These are phyloP conservation scores for Eremophila alpestris DNA, from an alignment of 2,797 vertebrate species.

Conservation along the genomic window DNA sequence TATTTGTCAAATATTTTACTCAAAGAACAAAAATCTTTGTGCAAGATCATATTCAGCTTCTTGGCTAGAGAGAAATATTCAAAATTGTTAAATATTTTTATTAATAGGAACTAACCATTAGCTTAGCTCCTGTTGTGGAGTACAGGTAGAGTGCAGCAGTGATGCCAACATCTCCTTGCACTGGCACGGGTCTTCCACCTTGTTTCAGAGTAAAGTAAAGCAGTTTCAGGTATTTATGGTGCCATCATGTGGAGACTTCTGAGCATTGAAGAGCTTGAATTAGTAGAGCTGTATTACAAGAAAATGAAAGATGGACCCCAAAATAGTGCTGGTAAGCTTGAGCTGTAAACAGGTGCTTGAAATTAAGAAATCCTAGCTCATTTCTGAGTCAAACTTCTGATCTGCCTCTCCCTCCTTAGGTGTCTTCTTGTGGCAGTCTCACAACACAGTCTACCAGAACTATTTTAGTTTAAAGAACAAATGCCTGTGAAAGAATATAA, in stretches of 20 bases:
- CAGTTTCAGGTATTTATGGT: conserved; percentile 27
- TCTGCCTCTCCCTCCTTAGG: background rate
- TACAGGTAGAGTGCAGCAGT: background rate
- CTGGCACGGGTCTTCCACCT: background rate
- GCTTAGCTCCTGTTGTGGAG: background rate
- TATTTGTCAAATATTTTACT: background rate
- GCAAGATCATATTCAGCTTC: background rate
- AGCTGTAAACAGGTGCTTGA: background rate
- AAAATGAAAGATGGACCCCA: background rate
- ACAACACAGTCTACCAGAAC: background rate
- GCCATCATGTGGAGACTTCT: conserved; percentile 39
- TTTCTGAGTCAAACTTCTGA: background rate
- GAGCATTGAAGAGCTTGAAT: background rate
- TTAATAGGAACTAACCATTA: background rate
- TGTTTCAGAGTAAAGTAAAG: background rate
- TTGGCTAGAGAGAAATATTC: background rate
- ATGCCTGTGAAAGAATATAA: background rate
- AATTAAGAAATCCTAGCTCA: background rate
- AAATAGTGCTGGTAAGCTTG: background rate
- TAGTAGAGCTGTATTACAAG: background rate
- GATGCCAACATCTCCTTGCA: background rate
- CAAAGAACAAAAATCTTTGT: background rate
- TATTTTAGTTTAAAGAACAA: background rate
- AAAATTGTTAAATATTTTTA: background rate
- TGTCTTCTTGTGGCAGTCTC: background rate